Conservation (phyloP, 2,113 vertebrate species). For the Orcinus orca region DNA sequence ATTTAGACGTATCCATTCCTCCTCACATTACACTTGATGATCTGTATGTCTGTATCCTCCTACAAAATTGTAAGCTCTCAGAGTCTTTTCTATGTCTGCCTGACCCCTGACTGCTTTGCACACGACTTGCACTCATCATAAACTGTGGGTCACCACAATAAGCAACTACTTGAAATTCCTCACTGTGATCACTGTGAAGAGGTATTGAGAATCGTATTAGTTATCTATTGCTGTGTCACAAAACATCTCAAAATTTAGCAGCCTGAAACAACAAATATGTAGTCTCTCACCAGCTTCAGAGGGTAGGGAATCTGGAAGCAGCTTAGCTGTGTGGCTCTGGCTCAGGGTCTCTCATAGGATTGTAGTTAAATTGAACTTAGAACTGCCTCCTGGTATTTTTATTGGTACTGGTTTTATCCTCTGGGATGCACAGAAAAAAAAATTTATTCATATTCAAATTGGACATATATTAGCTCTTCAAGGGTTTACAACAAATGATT, state of each 20-base stretch:
- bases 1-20: not conserved
- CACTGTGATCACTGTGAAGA: not conserved
- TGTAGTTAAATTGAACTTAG: not conserved
- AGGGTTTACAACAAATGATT: not conserved
- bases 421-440: not conserved
- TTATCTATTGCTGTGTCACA: not conserved
- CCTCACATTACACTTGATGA: not conserved
- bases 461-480: not conserved
- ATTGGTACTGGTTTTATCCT: not conserved
- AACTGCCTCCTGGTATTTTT: not conserved
- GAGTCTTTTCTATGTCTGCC: not conserved
- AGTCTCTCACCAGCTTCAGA: not conserved
- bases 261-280: not conserved
- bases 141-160: not conserved
- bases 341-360: not conserved
- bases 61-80: not conserved
- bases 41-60: not conserved
- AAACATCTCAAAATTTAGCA: not conserved
- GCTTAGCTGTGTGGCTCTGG: not conserved
- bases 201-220: not conserved
- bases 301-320: not conserved
- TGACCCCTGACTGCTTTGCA: not conserved
- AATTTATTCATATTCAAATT: not conserved
- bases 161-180: not conserved
- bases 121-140: not conserved